phyloP scores from a whole-genome alignment of 2,113 vertebrate species.

The Osmerus eperlanus region DNA sequence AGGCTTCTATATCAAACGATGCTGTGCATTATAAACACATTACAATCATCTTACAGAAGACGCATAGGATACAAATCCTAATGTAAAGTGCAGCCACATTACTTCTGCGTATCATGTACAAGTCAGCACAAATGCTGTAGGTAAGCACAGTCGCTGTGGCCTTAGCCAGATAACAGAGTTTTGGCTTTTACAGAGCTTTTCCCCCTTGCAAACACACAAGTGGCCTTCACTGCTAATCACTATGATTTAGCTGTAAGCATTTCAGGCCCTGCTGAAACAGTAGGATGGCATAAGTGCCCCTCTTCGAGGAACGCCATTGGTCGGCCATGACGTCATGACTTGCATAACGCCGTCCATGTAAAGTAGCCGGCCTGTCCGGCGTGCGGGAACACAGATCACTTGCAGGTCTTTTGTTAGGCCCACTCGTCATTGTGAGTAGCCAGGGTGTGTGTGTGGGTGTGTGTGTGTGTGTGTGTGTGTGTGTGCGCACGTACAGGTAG shows the following conservation, averaged over 20 bases:
- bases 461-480: neutral
- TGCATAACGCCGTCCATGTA: conserved; percentile 57
- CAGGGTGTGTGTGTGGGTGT: conserved; percentile 11
- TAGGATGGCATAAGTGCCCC: conserved; percentile 49
- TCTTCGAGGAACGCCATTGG: conserved; percentile 39
- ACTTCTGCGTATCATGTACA: too few species aligned
- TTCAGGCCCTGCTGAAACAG: conserved; percentile 30
- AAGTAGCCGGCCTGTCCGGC: conserved; percentile 50
- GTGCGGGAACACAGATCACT: conserved; percentile 45
- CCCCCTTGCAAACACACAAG: neutral
- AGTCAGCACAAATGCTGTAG: too few species aligned
- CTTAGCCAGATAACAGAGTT: too few species aligned
- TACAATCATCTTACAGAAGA: neutral
- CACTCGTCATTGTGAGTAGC: conserved; percentile 39
- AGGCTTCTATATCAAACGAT: neutral
- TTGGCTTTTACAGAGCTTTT: neutral
- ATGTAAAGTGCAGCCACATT: too few species aligned
- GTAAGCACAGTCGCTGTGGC: too few species aligned
- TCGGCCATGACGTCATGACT: conserved; percentile 56
- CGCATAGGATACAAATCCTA: too few species aligned
- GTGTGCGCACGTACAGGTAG: conserved; percentile 16
- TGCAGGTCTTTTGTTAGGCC: conserved; percentile 53
- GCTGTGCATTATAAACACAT: neutral
- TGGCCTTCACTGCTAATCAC: conserved; percentile 27
- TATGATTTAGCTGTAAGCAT: conserved; percentile 32